phyloP scores from a whole-genome alignment of 2,888 invertebrate species.

The Acrobasis suavella region DNA sequence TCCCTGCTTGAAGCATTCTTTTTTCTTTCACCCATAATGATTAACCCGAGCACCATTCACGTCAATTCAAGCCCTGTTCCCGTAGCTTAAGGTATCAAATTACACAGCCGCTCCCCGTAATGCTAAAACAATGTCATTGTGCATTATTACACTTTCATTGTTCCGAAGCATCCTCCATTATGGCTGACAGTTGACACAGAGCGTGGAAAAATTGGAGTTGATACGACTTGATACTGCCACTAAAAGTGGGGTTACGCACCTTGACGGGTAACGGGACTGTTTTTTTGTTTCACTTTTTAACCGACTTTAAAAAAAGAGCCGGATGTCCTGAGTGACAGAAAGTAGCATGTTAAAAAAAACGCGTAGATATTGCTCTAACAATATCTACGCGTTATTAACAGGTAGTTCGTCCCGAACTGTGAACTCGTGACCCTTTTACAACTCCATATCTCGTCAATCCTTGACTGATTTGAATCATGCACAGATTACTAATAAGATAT shows the following conservation, averaged over 20 bases:
- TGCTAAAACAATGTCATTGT: constrained; percentile 23
- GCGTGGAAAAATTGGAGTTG: constrained; percentile 24
- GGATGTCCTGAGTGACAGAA: background rate
- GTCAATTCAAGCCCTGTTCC: constrained; percentile 2
- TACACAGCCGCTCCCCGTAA: constrained; percentile 3
- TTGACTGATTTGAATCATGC: too few species aligned
- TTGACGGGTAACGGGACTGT: constrained; percentile 8
- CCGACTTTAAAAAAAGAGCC: background rate
- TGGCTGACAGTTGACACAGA: constrained; percentile 26
- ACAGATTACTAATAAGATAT: too few species aligned
- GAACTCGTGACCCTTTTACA: too few species aligned
- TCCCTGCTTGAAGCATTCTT: too few species aligned
- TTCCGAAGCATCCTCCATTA: constrained; percentile 54
- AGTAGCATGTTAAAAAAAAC: too few species aligned
- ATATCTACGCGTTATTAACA: too few species aligned
- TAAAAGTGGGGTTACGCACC: constrained; percentile 13
- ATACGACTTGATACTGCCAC: constrained; percentile 12
- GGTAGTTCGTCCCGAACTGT: too few species aligned
- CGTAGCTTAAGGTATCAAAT: constrained; percentile 13
- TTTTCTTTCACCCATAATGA: too few species aligned
- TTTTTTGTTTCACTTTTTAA: background rate
- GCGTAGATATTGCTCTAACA: too few species aligned
- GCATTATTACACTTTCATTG: constrained; percentile 44
- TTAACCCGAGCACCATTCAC: background rate
- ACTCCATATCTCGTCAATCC: too few species aligned